These are phyloP conservation scores for Danionella dracula DNA, from an alignment of 2,797 vertebrate species.

Conservation along the genomic window DNA sequence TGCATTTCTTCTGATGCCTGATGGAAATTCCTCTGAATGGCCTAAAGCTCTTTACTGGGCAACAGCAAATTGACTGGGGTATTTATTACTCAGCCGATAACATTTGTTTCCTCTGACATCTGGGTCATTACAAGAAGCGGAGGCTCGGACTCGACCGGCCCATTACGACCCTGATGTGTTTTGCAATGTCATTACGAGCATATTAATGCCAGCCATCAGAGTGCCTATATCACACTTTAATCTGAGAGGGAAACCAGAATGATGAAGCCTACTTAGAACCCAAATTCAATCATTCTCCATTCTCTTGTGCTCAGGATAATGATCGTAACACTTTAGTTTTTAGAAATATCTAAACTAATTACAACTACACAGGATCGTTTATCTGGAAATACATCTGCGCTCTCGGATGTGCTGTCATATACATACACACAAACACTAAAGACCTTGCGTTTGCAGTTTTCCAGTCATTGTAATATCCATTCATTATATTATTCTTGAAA, in stretches of 20 bases:
- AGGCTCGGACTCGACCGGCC: conserved; percentile 12
- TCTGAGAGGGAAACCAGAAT: conserved; percentile 30
- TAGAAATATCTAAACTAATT: conserved; percentile 30
- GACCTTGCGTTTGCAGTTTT: too few species aligned
- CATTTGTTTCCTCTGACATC: conserved; percentile 30
- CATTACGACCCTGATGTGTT: conserved; percentile 36
- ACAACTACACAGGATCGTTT: conserved; percentile 16
- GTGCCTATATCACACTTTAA: conserved; percentile 30
- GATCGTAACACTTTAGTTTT: conserved; percentile 30
- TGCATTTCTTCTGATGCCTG: conserved; percentile 14
- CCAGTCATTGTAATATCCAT: too few species aligned
- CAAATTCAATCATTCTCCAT: conserved; percentile 35
- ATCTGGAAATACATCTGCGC: conserved; percentile 15
- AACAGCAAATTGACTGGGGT: conserved; percentile 29
- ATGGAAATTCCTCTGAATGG: conserved; percentile 32
- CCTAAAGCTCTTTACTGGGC: conserved; percentile 33
- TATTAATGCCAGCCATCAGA: conserved; percentile 32
- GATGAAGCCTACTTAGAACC: conserved; percentile 26
- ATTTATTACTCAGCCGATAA: conserved; percentile 31
- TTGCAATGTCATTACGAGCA: conserved; percentile 24
- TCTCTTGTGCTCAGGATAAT: conserved; percentile 28
- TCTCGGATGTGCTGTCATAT: too few species aligned
- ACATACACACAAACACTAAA: too few species aligned
- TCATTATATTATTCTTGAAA: too few species aligned
- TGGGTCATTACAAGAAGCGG: conserved; percentile 35